Evolutionary conservation across 2,797 vertebrate species (phyloP), one percentile per base, ranked within the genome.

Genomic region (Euthynnus affinis): DNA sequence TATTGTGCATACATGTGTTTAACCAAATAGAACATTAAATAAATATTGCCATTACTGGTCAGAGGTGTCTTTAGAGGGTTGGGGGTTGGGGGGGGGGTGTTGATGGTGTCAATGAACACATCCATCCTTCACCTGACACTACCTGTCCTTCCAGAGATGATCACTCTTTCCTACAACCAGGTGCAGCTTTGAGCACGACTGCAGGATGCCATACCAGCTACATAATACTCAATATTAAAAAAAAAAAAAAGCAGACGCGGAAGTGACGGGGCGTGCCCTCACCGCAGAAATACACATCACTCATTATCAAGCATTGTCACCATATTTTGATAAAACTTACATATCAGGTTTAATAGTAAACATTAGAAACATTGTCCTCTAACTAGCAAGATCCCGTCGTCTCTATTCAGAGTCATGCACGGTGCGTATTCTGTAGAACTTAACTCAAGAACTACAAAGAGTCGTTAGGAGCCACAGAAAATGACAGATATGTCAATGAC

Each of bases 221-320:
- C 37, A 82, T 3, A 15, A 15, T 42, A 6, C 10, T 59, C 22
- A 23, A 17, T 10, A 59, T 52, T 6, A 1, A 20, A n/a, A n/a
- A n/a, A n/a, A n/a, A n/a, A n/a, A n/a, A n/a, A 44, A 60, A 18
- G 51, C 69, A 69, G 69, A 87, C 15, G 49, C 84, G 87, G 89
- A 91, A 89, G 89, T 81, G 9, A 48, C 9, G 56, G 74, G 58
- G 71, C 74, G 71, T 65, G 71, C 4, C 18, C 44, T 46, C 4
- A 20, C 6, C 9, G 20, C 40, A 22, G 25, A 46, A 34, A 71
- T 29, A 52, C 5, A 48, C 46, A 48, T 37, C 34, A 37, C 34
- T 37, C 34, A 37, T 6, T 37, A 9, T 10, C 34, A 25, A 9
- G 61, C 15, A 15, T 55, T 44, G 18, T 49, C 83, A 48, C 20